phyloP scores from a whole-genome alignment of 2,797 vertebrate genomes.

The Myoxocephalus aenaeus region DNA sequence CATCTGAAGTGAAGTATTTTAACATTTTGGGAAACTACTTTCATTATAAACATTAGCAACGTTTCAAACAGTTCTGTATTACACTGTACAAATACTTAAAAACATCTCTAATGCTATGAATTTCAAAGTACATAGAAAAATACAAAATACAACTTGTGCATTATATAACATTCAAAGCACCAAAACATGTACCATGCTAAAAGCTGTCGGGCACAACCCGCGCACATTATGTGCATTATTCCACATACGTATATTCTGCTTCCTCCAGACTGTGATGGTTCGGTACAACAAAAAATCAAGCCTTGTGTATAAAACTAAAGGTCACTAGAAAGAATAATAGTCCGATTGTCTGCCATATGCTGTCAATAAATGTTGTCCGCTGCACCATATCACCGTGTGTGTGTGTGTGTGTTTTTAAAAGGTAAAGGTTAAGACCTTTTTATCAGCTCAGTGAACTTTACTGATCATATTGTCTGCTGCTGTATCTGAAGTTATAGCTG shows the following conservation, averaged over 20 bases:
- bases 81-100: too few species aligned
- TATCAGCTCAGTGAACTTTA: too few species aligned
- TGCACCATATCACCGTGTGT: not conserved
- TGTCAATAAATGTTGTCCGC: conserved; percentile 18
- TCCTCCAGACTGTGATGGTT: not conserved
- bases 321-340: conserved; percentile 22
- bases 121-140: too few species aligned
- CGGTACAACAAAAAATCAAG: not conserved
- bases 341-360: conserved; percentile 11
- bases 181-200: not conserved
- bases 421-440: too few species aligned
- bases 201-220: not conserved
- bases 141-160: too few species aligned
- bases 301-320: conserved; percentile 22
- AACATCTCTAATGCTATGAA: too few species aligned
- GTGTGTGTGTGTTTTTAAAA: not conserved
- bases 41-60: too few species aligned
- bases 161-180: too few species aligned
- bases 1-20: too few species aligned
- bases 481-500: not conserved
- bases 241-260: not conserved
- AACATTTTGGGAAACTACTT: too few species aligned
- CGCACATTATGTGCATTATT: not conserved
- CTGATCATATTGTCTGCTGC: not conserved
- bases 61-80: too few species aligned